Conservation (phyloP, 1,140 invertebrate genomes). For the Polypedilum vanderplanki region DNA sequence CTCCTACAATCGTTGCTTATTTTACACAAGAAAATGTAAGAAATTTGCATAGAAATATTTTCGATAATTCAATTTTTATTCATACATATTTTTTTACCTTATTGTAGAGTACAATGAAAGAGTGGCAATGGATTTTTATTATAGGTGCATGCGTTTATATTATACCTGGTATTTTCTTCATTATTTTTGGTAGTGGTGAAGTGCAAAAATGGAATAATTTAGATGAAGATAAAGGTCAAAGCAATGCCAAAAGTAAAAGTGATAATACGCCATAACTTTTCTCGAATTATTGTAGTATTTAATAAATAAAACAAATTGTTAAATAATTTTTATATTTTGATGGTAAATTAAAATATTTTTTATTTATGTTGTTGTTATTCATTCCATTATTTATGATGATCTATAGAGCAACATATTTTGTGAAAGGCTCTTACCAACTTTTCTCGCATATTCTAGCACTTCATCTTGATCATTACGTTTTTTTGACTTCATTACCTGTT, state of each 20-base stretch:
- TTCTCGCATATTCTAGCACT: slow-evolving; percentile 33
- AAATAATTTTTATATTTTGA: neutral
- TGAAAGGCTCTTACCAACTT: slow-evolving; percentile 26
- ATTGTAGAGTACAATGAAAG: slow-evolving; percentile 57
- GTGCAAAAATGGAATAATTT: slow-evolving; percentile 53
- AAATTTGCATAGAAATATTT: slow-evolving; percentile 23
- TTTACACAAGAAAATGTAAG: slow-evolving; percentile 54
- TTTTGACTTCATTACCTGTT: neutral
- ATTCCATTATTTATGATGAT: too few relatives aligned
- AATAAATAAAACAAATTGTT: neutral
- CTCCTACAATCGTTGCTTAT: slow-evolving; percentile 55
- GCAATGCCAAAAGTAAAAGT: neutral
- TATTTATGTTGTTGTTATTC: too few relatives aligned
- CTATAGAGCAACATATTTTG: slow-evolving; percentile 30
- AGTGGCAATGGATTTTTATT: slow-evolving; percentile 67
- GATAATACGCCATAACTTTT: neutral
- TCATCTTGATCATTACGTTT: slow-evolving; percentile 35
- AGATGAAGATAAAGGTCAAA: neutral
- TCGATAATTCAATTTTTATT: neutral
- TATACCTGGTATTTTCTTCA: slow-evolving; percentile 54
- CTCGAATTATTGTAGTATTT: too few relatives aligned
- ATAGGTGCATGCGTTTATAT: slow-evolving; percentile 58
- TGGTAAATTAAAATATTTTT: neutral
- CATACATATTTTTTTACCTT: slow-evolving; percentile 35
- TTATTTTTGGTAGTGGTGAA: slow-evolving; percentile 52